A percentile compares a stretch with the other conserved stretches of the same genome.
These are phyloP conservation scores for Agonum fuliginosum DNA, from an alignment of 2,888 invertebrate genomes.

Conservation along the genomic window DNA sequence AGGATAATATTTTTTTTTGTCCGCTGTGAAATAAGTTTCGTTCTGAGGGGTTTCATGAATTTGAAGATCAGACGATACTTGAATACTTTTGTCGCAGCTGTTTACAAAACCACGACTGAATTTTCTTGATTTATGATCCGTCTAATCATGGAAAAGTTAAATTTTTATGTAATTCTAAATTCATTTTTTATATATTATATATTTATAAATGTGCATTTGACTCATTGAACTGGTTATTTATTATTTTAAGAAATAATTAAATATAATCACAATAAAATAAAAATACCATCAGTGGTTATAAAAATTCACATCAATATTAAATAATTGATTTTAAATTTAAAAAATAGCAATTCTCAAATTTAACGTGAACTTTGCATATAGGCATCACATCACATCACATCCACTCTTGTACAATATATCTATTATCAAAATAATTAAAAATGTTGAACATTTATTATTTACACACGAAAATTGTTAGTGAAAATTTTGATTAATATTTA, in stretches of 20 bases:
- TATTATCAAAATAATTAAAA: too few species aligned
- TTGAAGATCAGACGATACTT: background rate
- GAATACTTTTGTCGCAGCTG: constrained; percentile 11
- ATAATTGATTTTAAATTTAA: too few species aligned
- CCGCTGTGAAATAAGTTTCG: too few species aligned
- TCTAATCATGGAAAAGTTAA: background rate
- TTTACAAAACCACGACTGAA: background rate
- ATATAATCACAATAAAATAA: background rate
- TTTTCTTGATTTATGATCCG: constrained; percentile 23
- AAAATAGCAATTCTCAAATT: too few species aligned
- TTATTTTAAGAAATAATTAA: background rate
- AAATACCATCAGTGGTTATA: too few species aligned
- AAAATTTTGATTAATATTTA: too few species aligned
- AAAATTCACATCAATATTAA: too few species aligned
- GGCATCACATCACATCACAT: too few species aligned
- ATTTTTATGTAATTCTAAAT: background rate
- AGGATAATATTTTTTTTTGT: constrained; percentile 2
- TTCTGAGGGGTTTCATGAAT: constrained; percentile 15
- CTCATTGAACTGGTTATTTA: background rate
- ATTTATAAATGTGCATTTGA: background rate
- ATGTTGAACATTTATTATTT: too few species aligned
- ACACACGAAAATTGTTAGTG: too few species aligned
- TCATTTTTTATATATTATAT: background rate
- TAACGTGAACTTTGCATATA: too few species aligned
- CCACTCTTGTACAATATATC: too few species aligned